Percentiles rank a stretch among this genome's conserved stretches.
phyloP scores from a whole-genome alignment of 2,113 vertebrate genomes.

The Crotalus helleri region DNA sequence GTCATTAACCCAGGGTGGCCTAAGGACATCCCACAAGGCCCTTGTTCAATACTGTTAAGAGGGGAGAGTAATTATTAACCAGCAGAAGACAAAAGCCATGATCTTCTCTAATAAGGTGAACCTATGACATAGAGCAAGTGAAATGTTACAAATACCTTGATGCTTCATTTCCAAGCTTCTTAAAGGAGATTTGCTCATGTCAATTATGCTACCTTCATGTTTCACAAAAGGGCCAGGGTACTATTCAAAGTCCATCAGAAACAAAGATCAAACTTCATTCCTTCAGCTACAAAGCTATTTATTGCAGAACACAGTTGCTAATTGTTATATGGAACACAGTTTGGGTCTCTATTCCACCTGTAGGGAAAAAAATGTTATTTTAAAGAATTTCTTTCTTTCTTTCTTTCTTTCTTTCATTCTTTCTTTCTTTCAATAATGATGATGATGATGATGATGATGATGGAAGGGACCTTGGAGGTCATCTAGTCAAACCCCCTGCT shows the following conservation, averaged over 20 bases:
- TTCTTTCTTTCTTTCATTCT: neutral
- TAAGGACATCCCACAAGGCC: neutral
- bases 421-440: neutral
- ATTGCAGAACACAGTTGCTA: neutral
- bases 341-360: neutral
- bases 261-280: neutral
- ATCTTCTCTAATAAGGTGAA: neutral
- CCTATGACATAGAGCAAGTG: neutral
- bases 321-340: neutral
- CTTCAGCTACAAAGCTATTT: neutral
- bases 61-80: neutral
- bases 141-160: neutral
- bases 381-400: neutral
- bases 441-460: no score
- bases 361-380: neutral
- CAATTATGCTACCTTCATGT: neutral
- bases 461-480: no score
- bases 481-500: no score
- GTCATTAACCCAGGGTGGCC: neutral
- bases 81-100: neutral
- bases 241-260: neutral
- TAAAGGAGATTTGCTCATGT: neutral
- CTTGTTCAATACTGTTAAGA: neutral
- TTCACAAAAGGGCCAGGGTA: neutral
- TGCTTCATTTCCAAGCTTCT: neutral